Base-by-base conservation (phyloP, 2,797 vertebrate genomes). In the Atherinosoma microstoma region DNA sequence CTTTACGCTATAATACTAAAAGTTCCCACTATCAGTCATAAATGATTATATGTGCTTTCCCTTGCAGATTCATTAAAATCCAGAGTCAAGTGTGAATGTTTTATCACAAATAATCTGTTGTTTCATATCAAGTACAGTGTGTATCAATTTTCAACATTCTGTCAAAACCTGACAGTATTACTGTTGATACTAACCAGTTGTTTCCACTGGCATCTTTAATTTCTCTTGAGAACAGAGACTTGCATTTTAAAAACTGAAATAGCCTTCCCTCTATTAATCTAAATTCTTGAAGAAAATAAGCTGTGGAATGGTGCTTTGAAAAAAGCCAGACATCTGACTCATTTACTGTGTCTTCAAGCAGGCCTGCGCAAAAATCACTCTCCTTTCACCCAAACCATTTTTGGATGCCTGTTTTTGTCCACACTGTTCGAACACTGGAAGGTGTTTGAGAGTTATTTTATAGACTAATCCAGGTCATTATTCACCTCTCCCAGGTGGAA, bases 401-500 rank as follows among this genome's bases (percentile, higher is more conserved):
- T 89, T 75, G 82, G 78, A 85, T 82, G 79, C 73, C 87, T 87
- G 86, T 75, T 85, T 67, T 85, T 84, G 87, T 89, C 83, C 64
- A 45, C 62, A 29, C 59, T 30, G 80, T 67, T 85, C 10, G 47
- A 83, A 89, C 84, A 76, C 73, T 84, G 75, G 87, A 87, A 90
- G 82, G 91, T 87, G 86, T 88, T 86, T 77, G 75, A 82, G 81
- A 90, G 86, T 87, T 90, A 86, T 91, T 91, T 90, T 91, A 87
- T 89, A 72, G 86, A 82, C 82, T 93, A 91, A 92, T 90, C 89
- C 82, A 51, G 82, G 81, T 86, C 91, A 92, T 94, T 91, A 92
- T 90, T 94, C 91, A 92, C 92, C 85, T 92, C 89, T 89, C 88
- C 82, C 93, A 95, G 93, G 93, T 95, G 92, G 90, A 93, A 86